Evolutionary conservation across 2,113 vertebrate species (phyloP).

Genomic region (Salvelinus namaycush): DNA sequence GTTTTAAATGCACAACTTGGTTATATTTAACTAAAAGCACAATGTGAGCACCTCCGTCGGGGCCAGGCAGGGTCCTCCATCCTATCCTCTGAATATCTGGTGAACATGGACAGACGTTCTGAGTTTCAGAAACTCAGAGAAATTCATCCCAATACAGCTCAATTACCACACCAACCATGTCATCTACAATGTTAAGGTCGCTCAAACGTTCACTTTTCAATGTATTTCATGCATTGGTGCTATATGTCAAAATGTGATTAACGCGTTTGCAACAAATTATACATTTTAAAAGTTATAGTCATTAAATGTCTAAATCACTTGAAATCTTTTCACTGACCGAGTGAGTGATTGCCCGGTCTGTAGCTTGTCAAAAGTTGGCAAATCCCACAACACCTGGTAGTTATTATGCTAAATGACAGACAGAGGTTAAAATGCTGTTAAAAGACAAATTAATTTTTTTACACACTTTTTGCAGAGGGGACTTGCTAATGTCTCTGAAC

Average conservation of each 20-base stretch:
- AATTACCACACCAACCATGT: background rate
- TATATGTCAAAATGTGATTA: background rate
- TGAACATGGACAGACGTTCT: background rate
- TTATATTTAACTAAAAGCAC: no score
- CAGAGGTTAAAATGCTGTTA: slow-evolving; percentile 71
- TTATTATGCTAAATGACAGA: slow-evolving; percentile 76
- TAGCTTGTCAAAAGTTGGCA: slow-evolving; percentile 61
- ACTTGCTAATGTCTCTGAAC: slow-evolving; percentile 92
- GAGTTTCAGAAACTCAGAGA: background rate
- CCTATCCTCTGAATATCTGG: no score
- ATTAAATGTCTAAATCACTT: no score
- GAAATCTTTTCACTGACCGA: slow-evolving; percentile 60
- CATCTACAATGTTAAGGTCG: no score
- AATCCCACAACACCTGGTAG: slow-evolving; percentile 69
- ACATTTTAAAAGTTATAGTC: no score
- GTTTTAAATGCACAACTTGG: background rate
- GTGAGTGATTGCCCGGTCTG: no score
- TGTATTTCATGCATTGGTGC: background rate
- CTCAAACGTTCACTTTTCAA: background rate
- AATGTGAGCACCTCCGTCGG: no score
- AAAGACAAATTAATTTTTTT: slow-evolving; percentile 57
- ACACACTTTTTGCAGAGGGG: slow-evolving; percentile 60
- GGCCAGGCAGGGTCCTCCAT: no score
- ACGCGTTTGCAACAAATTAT: no score
- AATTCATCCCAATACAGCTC: background rate